Evolutionary conservation across 2,888 invertebrate genomes (phyloP).

Genomic region (Lysandra bellargus): DNA sequence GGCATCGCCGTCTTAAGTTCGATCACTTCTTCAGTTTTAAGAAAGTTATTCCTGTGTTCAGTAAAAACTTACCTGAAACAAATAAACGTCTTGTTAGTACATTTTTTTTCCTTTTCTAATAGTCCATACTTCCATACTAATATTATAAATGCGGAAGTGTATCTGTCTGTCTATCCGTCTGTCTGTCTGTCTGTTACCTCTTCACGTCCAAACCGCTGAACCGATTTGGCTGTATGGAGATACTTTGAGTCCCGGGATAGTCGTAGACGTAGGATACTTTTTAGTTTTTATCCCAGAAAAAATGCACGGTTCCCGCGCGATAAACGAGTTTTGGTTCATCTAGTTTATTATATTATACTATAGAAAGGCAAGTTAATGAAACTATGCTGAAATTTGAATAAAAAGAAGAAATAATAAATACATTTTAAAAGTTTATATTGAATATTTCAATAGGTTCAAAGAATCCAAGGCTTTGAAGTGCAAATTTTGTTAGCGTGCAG

Average conservation of each 20-base stretch:
- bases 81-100: slow-evolving; percentile 30
- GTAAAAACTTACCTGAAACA: slow-evolving; percentile 59
- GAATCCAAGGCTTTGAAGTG: slow-evolving; percentile 4
- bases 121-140: no score
- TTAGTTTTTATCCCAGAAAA: no score
- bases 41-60: slow-evolving; percentile 31
- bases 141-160: no score
- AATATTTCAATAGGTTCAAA: neutral
- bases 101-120: neutral
- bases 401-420: neutral
- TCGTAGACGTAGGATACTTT: no score
- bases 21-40: neutral
- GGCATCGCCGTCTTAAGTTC: slow-evolving; percentile 28
- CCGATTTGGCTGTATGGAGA: no score
- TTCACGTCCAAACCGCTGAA: no score
- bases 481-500: neutral
- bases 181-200: no score
- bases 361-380: neutral
- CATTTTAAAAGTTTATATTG: neutral
- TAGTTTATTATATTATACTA: no score
- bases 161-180: no score
- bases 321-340: no score
- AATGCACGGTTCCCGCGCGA: no score
- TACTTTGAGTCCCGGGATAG: no score
- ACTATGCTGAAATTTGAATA: neutral